phyloP scores from a whole-genome alignment of 2,888 invertebrate genomes.

The Drosophila glabriapex region DNA sequence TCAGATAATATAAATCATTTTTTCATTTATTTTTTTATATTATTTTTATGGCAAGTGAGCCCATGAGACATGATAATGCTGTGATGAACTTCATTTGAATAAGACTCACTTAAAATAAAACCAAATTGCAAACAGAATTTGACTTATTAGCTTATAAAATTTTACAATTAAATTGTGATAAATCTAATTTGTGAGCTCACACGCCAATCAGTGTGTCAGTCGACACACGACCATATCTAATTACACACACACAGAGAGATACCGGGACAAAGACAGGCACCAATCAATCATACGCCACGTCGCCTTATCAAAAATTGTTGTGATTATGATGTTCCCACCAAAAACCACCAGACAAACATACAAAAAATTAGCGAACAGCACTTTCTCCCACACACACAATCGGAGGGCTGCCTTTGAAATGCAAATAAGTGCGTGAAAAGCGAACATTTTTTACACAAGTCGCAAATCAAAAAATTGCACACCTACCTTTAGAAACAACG shows the following conservation, averaged over 20 bases:
- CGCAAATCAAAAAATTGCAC: conserved; percentile 57
- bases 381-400: conserved; percentile 5
- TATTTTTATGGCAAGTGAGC: background rate
- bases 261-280: conserved; percentile 39
- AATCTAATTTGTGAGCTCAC: conserved; percentile 9
- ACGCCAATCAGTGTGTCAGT: conserved; percentile 48
- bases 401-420: conserved; percentile 63
- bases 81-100: conserved; percentile 5
- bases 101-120: background rate
- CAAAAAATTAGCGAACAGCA: conserved; percentile 11
- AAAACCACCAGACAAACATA: conserved; percentile 23
- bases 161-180: conserved; percentile 41
- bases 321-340: conserved; percentile 57
- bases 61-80: background rate
- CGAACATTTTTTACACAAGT: conserved; percentile 48
- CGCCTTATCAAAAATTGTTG: conserved; percentile 47
- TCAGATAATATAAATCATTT: background rate
- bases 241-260: conserved; percentile 36
- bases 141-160: conserved; percentile 30
- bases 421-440: conserved; percentile 68
- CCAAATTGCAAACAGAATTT: conserved; percentile 33
- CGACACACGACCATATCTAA: conserved; percentile 53
- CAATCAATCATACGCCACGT: conserved; percentile 76
- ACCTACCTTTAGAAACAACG: conserved; percentile 45
- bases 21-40: background rate